phyloP scores from a whole-genome alignment of 2,888 invertebrate genomes.

The Leptinotarsa peninsularis region DNA sequence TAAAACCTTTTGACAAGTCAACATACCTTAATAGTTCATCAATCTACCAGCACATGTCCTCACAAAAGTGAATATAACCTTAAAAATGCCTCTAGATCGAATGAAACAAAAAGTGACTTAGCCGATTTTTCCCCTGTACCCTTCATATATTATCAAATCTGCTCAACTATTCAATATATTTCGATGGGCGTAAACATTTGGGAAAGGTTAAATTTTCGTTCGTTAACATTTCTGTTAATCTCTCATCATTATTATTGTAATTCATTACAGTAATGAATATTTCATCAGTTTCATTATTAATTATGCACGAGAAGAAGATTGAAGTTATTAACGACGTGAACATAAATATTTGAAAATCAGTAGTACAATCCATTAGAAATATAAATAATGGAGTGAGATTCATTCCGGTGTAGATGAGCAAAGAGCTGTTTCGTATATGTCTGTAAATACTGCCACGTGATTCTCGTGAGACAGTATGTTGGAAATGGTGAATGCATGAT shows the following conservation, averaged over 20 bases:
- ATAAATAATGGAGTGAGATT: background rate
- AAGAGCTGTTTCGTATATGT: background rate
- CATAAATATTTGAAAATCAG: background rate
- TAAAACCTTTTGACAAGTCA: no score
- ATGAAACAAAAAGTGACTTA: no score
- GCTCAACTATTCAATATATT: background rate
- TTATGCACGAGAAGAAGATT: background rate
- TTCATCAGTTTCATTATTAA: conserved; percentile 3
- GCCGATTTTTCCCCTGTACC: no score
- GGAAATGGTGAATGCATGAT: no score
- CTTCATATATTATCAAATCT: no score
- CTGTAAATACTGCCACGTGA: background rate
- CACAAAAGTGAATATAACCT: no score
- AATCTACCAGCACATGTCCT: no score
- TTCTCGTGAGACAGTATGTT: background rate
- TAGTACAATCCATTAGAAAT: background rate
- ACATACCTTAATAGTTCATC: no score
- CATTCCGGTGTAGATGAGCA: background rate
- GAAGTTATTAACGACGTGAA: conserved; percentile 1
- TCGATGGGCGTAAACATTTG: no score
- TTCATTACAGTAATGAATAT: background rate
- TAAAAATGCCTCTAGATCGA: no score
- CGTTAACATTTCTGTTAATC: conserved; percentile 7
- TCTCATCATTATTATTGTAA: background rate
- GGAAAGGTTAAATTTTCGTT: no score